Evolutionary conservation across 2,797 vertebrate species (phyloP), one percentile per base, ranked within the genome.

Genomic region (Staurois parvus): DNA sequence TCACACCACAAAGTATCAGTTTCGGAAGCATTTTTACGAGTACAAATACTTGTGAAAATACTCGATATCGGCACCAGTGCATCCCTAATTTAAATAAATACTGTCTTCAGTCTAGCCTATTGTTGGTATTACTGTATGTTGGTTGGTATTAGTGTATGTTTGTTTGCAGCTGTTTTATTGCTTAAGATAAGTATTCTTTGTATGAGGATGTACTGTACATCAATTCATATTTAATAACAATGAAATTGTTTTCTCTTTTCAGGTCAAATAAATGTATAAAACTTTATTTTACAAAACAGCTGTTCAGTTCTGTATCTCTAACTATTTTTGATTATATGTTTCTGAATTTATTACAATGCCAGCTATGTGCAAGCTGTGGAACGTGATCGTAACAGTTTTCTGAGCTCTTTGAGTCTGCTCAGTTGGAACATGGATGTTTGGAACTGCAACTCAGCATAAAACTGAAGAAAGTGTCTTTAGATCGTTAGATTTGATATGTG

Each of bases 391-490:
- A 68, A 79, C 85, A 79, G 69, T 83, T 83, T 74, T 74, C 66
- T 80, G 77, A 79, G 72, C 59, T 28, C 24, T 83, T 76, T 82
- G 40, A 86, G 37, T 73, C 40, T 74, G 68, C 72, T 80, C 69
- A 68, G 69, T 83, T 79, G 56, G 76, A 37, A 87, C 73, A 21
- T 87, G 85, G 30, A 73, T 52, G 45, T 79, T 30, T 81, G 73
- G 29, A 90, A 90, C 89, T 90, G 90, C 92, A 91, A 90, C 88
- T 92, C 91, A 93, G 92, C 92, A 92, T 88, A 93, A 92, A 87
- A 88, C 90, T 88, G 90, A 89, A 91, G 89, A 90, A 91, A 91
- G 90, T 89, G 34, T 89, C 88, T 90, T 91, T 91, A 91, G 91
- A 91, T 92, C 90, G 89, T 87, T 91, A 92, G 89, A 91, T 91